Conservation (phyloP, 1,140 invertebrate species). For the Pseudomyrmex sp. region DNA sequence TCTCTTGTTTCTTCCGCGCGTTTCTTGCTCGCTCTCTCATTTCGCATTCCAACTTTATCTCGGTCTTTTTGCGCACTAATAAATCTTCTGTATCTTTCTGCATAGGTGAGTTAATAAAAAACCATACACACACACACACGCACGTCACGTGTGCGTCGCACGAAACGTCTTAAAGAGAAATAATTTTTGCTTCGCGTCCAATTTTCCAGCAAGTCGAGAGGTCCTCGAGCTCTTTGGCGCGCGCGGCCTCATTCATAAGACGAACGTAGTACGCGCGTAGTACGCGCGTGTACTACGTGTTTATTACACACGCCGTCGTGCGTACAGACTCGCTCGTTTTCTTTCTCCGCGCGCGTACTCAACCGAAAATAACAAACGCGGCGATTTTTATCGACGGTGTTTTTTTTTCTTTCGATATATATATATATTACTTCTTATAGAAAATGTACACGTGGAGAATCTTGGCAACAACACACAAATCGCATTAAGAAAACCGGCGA, state of each 20-base stretch:
- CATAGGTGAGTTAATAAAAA: too few species aligned
- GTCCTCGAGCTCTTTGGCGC: not conserved
- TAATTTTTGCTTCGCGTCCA: not conserved
- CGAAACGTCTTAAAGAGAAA: not conserved
- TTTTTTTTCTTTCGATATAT: not conserved
- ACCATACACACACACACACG: too few species aligned
- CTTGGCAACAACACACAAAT: not conserved
- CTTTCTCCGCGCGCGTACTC: conserved; percentile 14
- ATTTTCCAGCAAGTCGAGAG: not conserved
- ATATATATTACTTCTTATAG: too few species aligned
- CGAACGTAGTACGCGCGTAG: conserved; percentile 43
- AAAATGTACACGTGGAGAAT: not conserved
- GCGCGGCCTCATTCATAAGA: conserved; percentile 9
- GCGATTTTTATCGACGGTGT: not conserved
- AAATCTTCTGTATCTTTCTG: too few species aligned
- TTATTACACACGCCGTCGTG: conserved; percentile 24
- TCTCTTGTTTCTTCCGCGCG: too few species aligned
- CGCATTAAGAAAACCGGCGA: not conserved
- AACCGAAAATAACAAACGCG: conserved; percentile 22
- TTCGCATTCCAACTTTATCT: too few species aligned
- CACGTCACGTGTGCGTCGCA: not conserved
- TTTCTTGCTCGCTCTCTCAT: not conserved
- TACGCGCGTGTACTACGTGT: conserved; percentile 29
- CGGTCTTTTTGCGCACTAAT: too few species aligned
- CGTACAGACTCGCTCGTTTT: not conserved